phyloP scores from a whole-genome alignment of 1,140 invertebrate species.

The Tyrophagus putrescentiae region DNA sequence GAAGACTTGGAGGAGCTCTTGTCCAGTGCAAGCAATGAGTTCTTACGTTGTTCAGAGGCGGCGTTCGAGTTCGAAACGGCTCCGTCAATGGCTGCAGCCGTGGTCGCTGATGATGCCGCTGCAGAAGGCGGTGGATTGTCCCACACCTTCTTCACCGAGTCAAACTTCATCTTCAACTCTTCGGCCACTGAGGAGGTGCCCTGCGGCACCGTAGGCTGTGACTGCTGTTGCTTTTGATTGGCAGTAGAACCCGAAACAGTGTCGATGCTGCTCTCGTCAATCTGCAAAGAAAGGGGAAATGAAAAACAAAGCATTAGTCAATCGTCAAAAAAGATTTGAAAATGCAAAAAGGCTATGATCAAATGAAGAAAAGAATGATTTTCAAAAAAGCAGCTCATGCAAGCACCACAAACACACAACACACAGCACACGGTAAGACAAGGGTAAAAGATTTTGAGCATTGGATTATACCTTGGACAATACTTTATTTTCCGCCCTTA shows the following conservation, averaged over 20 bases:
- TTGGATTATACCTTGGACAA: constrained; percentile 22
- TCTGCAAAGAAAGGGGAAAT: not conserved
- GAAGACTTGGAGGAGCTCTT: not conserved
- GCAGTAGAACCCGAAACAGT: not conserved
- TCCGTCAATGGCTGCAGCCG: not conserved
- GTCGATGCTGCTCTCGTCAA: not conserved
- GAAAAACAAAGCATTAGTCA: not conserved
- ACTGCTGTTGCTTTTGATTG: not conserved
- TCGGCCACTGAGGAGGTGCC: constrained; percentile 45
- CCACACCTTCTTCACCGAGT: constrained; percentile 82
- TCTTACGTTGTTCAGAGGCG: not conserved
- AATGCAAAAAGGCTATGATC: not conserved
- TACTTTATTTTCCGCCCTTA: constrained; percentile 33
- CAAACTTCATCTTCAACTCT: constrained; percentile 82
- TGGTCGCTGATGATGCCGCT: constrained; percentile 44
- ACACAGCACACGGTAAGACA: too few species aligned
- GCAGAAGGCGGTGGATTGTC: constrained; percentile 50
- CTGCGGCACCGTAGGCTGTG: not conserved
- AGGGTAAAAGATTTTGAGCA: not conserved
- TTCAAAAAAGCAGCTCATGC: too few species aligned
- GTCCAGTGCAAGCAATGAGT: not conserved
- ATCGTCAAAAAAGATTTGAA: not conserved
- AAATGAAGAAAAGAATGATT: not conserved
- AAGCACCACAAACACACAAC: too few species aligned
- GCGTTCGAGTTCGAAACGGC: not conserved